A percentile compares a stretch with the other conserved stretches of the same genome.
Conservation (phyloP, 2,797 vertebrate genomes). For the Bufotes viridis region DNA sequence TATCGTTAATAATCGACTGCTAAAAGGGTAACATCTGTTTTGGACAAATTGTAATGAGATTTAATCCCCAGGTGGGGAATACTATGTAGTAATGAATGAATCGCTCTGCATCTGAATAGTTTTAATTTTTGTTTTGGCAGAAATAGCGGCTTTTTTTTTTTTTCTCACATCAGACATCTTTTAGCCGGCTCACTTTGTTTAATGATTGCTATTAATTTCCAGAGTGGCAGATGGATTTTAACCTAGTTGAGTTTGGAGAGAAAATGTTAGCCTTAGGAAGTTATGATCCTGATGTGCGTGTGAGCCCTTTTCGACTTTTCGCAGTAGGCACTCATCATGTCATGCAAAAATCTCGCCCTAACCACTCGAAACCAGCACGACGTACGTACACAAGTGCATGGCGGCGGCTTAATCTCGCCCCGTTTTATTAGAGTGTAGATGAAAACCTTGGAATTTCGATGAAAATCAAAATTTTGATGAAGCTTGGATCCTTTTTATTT, state of each 20-base stretch:
- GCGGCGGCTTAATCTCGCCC: neutral
- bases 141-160: conserved; percentile 69
- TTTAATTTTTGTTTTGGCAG: conserved; percentile 77
- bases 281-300: conserved; percentile 41
- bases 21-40: conserved; percentile 81
- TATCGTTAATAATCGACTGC: conserved; percentile 76
- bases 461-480: neutral
- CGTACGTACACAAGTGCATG: neutral
- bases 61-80: conserved; percentile 75
- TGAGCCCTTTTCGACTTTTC: conserved; percentile 10
- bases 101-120: conserved; percentile 74
- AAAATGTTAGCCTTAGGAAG: conserved; percentile 66
- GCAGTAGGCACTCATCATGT: neutral
- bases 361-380: neutral
- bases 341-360: neutral
- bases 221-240: conserved; percentile 73
- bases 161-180: conserved; percentile 69
- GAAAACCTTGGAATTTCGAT: neutral
- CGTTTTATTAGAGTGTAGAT: neutral
- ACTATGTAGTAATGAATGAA: conserved; percentile 76
- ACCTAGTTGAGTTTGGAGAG: conserved; percentile 65
- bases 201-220: conserved; percentile 79
- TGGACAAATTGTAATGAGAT: conserved; percentile 80
- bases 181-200: conserved; percentile 72
- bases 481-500: neutral